Percentiles rank a stretch among this genome's conserved stretches.
Conservation (phyloP, 2,797 vertebrate species). For the Hippoglossus hippoglossus region DNA sequence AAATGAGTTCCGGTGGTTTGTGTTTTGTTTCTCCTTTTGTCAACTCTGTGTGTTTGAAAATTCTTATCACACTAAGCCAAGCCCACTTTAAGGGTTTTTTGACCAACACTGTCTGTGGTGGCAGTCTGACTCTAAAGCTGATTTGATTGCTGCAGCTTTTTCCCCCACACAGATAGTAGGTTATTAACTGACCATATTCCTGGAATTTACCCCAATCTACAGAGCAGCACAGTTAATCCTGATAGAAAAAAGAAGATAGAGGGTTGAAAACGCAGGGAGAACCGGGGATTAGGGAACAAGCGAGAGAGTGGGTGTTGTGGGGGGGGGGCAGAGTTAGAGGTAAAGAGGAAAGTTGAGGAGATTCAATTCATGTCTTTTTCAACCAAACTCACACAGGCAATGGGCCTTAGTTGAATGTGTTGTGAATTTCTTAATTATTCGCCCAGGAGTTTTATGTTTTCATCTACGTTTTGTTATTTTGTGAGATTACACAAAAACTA, state of each 20-base stretch:
- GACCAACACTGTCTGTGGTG: background rate
- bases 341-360: conserved; percentile 12
- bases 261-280: background rate
- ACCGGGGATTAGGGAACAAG: background rate
- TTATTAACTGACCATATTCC: conserved; percentile 72
- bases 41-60: no score
- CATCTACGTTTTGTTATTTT: no score
- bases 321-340: background rate
- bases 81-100: background rate
- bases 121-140: background rate
- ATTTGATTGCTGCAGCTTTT: conserved; percentile 10
- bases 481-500: no score
- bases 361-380: no score
- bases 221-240: conserved; percentile 72
- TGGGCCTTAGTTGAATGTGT: no score
- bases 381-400: no score
- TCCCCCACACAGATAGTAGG: conserved; percentile 67
- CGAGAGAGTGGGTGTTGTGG: background rate
- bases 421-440: background rate
- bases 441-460: no score
- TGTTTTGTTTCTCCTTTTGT: no score
- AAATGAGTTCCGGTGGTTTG: no score
- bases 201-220: conserved; percentile 67
- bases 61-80: no score
- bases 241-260: conserved; percentile 49